Conservation (phyloP, 2,797 vertebrate genomes). For the Echeneis naucrates region DNA sequence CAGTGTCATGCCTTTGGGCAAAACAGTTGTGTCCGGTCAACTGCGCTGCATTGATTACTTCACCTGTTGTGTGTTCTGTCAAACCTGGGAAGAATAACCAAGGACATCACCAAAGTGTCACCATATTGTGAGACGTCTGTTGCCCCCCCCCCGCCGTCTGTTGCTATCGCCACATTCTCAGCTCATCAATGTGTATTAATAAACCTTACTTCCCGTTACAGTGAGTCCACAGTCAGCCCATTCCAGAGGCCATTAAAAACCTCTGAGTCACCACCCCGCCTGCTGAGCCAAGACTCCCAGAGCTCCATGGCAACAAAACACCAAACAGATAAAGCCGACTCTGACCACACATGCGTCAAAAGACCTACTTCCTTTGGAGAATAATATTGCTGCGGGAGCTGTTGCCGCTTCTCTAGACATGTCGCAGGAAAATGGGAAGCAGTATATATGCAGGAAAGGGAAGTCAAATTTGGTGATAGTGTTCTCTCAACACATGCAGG, state of each 20-base stretch:
- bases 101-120: slow-evolving; percentile 9
- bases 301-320: slow-evolving; percentile 81
- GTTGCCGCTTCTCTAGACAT: slow-evolving; percentile 6
- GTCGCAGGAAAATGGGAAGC: slow-evolving; percentile 9
- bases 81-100: not conserved
- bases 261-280: slow-evolving; percentile 81
- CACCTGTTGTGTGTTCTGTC: slow-evolving; percentile 48
- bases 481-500: slow-evolving; percentile 5
- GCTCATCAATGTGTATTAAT: slow-evolving; percentile 60
- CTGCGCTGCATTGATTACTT: slow-evolving; percentile 13
- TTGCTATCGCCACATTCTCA: not conserved
- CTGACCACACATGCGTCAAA: slow-evolving; percentile 43
- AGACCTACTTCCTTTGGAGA: slow-evolving; percentile 37
- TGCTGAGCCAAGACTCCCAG: slow-evolving; percentile 52
- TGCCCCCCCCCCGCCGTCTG: slow-evolving; percentile 5
- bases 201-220: slow-evolving; percentile 54
- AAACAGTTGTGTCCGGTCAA: slow-evolving; percentile 60
- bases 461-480: not conserved
- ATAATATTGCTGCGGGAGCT: not conserved
- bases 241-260: slow-evolving; percentile 67
- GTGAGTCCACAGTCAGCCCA: slow-evolving; percentile 48
- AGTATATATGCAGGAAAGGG: no score
- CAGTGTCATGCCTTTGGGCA: slow-evolving; percentile 36
- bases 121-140: slow-evolving; percentile 1
- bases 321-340: slow-evolving; percentile 62